A percentile compares a stretch with the other conserved stretches of the same genome.
phyloP scores from a whole-genome alignment of 2,888 invertebrate species.

The Chrysolina haemoptera region DNA sequence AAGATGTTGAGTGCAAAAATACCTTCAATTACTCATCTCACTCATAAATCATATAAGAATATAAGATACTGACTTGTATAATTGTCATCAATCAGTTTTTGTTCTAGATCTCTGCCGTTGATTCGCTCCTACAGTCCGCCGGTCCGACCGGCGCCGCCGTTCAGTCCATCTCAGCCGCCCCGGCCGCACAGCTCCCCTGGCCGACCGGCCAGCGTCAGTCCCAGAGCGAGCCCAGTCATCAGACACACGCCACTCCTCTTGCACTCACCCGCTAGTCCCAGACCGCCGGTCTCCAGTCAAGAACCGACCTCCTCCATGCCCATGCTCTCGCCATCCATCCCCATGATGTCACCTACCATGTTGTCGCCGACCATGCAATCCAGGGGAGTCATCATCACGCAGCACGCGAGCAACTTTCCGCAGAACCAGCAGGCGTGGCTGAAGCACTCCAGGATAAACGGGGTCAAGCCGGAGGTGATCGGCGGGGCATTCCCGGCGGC shows the following conservation, averaged over 20 bases:
- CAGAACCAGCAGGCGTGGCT: slow-evolving; percentile 66
- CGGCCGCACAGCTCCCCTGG: slow-evolving; percentile 69
- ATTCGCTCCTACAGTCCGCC: slow-evolving; percentile 67
- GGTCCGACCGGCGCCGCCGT: slow-evolving; percentile 66
- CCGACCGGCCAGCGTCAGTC: slow-evolving; percentile 65
- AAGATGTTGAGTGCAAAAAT: too few relatives aligned
- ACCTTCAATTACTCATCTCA: too few relatives aligned
- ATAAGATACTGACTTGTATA: neutral
- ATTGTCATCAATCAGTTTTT: slow-evolving; percentile 1
- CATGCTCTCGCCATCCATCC: slow-evolving; percentile 36
- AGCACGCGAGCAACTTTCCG: slow-evolving; percentile 58
- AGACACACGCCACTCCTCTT: slow-evolving; percentile 64
- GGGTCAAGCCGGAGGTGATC: slow-evolving; percentile 83
- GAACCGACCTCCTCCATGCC: slow-evolving; percentile 54
- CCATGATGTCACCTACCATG: slow-evolving; percentile 36
- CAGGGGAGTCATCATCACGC: slow-evolving; percentile 66
- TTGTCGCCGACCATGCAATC: slow-evolving; percentile 37
- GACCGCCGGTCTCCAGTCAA: slow-evolving; percentile 52
- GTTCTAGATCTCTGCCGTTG: slow-evolving; percentile 56
- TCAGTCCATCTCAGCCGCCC: slow-evolving; percentile 63
- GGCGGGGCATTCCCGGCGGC: slow-evolving; percentile 63
- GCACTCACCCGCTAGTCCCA: slow-evolving; percentile 62
- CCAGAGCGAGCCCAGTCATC: slow-evolving; percentile 66
- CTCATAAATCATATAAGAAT: too few relatives aligned
- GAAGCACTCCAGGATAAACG: slow-evolving; percentile 78